A percentile compares a stretch with the other conserved stretches of the same genome.
phyloP scores from a whole-genome alignment of 2,797 vertebrate species.

The Heterohyrax brucei region DNA sequence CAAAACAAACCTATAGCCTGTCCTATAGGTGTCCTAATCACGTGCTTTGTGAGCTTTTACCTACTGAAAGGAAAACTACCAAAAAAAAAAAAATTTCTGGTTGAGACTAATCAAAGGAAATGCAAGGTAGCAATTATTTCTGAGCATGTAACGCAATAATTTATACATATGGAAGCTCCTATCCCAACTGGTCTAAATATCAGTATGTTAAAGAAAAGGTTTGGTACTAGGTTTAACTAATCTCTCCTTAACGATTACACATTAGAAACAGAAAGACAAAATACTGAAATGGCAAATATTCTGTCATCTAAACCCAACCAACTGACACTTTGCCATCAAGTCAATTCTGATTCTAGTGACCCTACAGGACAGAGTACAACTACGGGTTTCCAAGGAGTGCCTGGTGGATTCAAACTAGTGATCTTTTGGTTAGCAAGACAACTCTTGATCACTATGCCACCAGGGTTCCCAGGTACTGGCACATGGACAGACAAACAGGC shows the following conservation, averaged over 20 bases:
- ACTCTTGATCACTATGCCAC: no score
- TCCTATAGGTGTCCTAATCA: no score
- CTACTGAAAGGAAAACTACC: background rate
- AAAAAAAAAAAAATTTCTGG: background rate
- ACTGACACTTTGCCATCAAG: background rate
- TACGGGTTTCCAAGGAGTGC: no score
- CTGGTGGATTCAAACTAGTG: no score
- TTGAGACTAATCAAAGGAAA: conserved; percentile 33
- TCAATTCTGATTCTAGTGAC: no score
- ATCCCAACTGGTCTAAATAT: background rate
- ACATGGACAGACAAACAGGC: background rate
- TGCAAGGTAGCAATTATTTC: background rate
- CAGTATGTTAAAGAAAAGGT: conserved; percentile 1
- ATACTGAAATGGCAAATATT: no score
- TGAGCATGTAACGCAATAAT: background rate
- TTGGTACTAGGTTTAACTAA: background rate
- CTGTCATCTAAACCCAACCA: no score
- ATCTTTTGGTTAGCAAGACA: no score
- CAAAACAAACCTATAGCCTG: background rate
- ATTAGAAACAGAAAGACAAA: background rate
- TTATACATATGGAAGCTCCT: background rate
- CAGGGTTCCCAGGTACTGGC: background rate
- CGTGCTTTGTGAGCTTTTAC: background rate
- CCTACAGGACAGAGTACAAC: no score
- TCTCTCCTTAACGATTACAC: conserved; percentile 40